Percentiles rank a stretch among this genome's conserved stretches.
Evolutionary conservation across 1,140 invertebrate genomes (phyloP).

Genomic region (Maconellicoccus hirsutus): DNA sequence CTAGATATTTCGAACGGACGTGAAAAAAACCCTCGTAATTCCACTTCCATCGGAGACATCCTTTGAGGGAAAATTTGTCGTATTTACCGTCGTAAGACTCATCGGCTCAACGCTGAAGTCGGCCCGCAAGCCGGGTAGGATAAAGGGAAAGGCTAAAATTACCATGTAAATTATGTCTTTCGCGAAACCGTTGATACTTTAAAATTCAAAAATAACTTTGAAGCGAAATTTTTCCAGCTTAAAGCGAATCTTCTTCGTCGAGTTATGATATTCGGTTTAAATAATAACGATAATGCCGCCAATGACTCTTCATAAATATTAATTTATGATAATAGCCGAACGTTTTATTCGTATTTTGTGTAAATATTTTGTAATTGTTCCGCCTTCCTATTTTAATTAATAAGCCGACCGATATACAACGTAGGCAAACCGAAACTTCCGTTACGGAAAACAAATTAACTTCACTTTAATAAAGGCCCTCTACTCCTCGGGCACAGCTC

Average conservation of each 20-base stretch:
- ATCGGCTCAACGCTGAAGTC: too few species aligned
- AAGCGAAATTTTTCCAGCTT: not conserved
- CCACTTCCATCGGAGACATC: too few species aligned
- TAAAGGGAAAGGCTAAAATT: not conserved
- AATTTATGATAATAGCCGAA: conserved; percentile 4
- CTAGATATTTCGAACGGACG: too few species aligned
- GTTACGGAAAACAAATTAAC: not conserved
- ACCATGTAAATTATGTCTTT: conserved; percentile 1
- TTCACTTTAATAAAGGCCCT: not conserved
- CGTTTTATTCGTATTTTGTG: conserved; percentile 9
- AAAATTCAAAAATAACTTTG: not conserved
- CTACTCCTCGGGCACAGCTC: not conserved
- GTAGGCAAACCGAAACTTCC: not conserved
- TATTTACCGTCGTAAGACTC: too few species aligned
- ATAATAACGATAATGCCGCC: not conserved
- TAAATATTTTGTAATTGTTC: conserved; percentile 10
- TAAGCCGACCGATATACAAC: not conserved
- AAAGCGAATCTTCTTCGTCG: not conserved
- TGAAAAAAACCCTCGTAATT: too few species aligned
- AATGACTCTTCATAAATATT: conserved; percentile 9
- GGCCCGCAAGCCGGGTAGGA: too few species aligned
- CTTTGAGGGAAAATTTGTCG: too few species aligned
- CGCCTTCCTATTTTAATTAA: conserved; percentile 4
- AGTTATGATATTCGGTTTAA: not conserved
- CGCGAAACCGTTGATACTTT: not conserved